These are phyloP conservation scores for Cricetomys ansorgei DNA, from an alignment of 2,113 vertebrate species.

Conservation along the genomic window DNA sequence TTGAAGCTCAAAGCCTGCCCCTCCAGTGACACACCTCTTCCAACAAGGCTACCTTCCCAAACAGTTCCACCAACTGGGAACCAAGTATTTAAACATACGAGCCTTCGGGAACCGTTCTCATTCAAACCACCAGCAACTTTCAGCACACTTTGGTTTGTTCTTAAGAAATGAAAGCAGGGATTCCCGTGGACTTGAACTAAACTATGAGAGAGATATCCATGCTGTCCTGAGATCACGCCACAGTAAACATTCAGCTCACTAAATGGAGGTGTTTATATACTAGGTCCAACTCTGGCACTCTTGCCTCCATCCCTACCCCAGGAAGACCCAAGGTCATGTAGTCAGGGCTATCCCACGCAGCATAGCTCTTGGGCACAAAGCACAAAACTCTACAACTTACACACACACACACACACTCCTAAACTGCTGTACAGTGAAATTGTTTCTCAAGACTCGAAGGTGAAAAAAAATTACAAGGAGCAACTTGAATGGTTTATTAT, in stretches of 20 bases:
- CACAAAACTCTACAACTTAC: not conserved
- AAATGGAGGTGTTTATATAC: not conserved
- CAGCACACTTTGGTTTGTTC: not conserved
- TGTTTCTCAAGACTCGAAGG: constrained; percentile 5
- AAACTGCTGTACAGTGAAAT: not conserved
- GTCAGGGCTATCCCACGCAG: not conserved
- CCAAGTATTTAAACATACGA: not conserved
- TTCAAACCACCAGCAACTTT: not conserved
- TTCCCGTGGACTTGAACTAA: not conserved
- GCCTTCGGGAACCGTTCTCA: not conserved
- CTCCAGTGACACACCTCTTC: not conserved
- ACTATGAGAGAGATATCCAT: not conserved
- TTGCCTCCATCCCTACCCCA: accelerated
- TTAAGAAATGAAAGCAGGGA: not conserved
- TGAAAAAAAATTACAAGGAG: not conserved
- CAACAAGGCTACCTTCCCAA: not conserved
- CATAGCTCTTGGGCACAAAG: constrained; percentile 8
- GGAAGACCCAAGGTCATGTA: not conserved
- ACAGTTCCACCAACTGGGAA: not conserved
- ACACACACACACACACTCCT: not conserved
- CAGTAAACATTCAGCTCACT: not conserved
- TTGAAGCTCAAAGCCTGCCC: not conserved
- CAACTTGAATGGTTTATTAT: not conserved
- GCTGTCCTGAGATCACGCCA: not conserved
- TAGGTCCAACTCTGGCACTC: not conserved